phyloP scores from a whole-genome alignment of 2,888 invertebrate genomes.

The Apodemia hepburni region DNA sequence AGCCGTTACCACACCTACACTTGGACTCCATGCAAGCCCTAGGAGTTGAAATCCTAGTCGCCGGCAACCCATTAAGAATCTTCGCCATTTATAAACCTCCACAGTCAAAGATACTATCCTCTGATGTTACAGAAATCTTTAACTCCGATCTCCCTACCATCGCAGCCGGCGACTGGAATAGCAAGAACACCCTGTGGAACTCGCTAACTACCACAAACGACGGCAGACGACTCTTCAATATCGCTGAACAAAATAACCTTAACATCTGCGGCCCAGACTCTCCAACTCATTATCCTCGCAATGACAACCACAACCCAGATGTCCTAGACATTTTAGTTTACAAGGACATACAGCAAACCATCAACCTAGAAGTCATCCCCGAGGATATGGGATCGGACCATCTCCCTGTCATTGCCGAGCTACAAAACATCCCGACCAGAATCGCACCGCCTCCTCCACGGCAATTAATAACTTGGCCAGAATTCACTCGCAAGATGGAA shows the following conservation, averaged over 20 bases:
- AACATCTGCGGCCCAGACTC: not conserved
- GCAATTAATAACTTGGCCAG: not conserved
- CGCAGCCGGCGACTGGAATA: constrained; percentile 11
- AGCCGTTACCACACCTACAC: not conserved
- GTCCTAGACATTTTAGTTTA: too few species aligned
- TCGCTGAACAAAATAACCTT: not conserved
- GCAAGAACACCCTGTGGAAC: not conserved
- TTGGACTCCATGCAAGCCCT: not conserved
- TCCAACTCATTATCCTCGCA: not conserved
- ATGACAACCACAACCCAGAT: too few species aligned
- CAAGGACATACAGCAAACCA: not conserved
- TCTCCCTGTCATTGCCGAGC: not conserved
- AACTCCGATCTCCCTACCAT: not conserved
- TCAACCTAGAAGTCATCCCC: not conserved
- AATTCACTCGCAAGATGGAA: not conserved
- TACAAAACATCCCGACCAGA: not conserved
- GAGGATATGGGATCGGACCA: not conserved
- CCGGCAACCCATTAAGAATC: not conserved
- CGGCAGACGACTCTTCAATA: not conserved
- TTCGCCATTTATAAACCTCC: not conserved
- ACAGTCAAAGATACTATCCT: too few species aligned
- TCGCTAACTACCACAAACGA: not conserved
- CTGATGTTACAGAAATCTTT: not conserved
- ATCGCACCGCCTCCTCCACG: not conserved
- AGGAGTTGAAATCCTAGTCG: not conserved